These are phyloP conservation scores for Drosophila orosa DNA, from an alignment of 1,140 invertebrate genomes.

Conservation along the genomic window DNA sequence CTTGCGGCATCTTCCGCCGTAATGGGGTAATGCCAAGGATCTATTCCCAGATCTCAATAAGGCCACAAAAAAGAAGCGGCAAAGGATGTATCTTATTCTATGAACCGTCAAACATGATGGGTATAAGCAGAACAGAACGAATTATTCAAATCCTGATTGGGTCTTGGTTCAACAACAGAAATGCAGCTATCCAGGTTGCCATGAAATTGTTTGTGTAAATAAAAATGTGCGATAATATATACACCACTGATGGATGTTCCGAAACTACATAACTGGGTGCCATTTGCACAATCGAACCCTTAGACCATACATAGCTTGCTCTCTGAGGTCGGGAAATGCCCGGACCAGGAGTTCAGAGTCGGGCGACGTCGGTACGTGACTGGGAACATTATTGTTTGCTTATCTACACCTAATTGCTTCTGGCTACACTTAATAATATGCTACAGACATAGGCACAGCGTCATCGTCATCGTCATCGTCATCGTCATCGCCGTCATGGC, in stretches of 20 bases:
- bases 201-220: slow-evolving; percentile 1
- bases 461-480: slow-evolving; percentile 53
- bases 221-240: not conserved
- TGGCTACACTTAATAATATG: slow-evolving; percentile 84
- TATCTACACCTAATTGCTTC: slow-evolving; percentile 84
- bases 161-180: too few species aligned
- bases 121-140: not conserved
- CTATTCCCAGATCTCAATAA: slow-evolving; percentile 18
- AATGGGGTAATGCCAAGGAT: not conserved
- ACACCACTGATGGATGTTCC: not conserved
- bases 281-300: slow-evolving; percentile 41
- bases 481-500: slow-evolving; percentile 44
- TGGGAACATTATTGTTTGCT: slow-evolving; percentile 84
- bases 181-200: not conserved
- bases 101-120: too few species aligned
- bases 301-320: slow-evolving; percentile 12
- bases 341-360: slow-evolving; percentile 1
- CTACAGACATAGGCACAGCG: slow-evolving; percentile 57
- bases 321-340: not conserved
- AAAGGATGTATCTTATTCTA: not conserved
- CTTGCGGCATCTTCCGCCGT: not conserved
- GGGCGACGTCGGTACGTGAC: slow-evolving; percentile 65
- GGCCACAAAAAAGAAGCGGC: not conserved
- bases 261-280: slow-evolving; percentile 6
- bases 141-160: not conserved